Evolutionary conservation across 2,888 invertebrate species (phyloP).

Genomic region (Gastracanthus pulcherrimus): DNA sequence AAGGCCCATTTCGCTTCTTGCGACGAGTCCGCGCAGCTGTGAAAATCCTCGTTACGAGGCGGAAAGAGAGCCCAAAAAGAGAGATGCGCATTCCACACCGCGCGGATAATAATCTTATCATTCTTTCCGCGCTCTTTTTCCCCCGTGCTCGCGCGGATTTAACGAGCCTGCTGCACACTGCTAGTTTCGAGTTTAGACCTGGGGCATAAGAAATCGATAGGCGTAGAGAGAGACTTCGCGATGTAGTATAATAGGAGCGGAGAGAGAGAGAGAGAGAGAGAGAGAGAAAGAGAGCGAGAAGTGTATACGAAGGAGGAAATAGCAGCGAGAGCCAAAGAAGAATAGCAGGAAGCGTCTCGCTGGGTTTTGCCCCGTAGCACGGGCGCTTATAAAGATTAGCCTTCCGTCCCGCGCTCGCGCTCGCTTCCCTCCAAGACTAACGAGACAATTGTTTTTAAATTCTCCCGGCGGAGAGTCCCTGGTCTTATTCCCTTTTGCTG

Average conservation of each 20-base stretch:
- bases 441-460: slow-evolving; percentile 54
- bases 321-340: slow-evolving; percentile 21
- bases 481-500: too few species aligned
- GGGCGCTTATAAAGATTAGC: slow-evolving; percentile 45
- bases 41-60: slow-evolving; percentile 17
- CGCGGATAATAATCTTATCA: slow-evolving; percentile 42
- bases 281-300: slow-evolving; percentile 1
- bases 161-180: too few species aligned
- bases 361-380: background rate
- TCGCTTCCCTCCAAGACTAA: slow-evolving; percentile 16
- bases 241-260: too few species aligned
- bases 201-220: slow-evolving; percentile 42
- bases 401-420: slow-evolving; percentile 15
- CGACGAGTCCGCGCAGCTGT: background rate
- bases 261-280: slow-evolving; percentile 18
- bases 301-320: background rate
- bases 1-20: too few species aligned
- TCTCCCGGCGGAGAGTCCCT: too few species aligned
- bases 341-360: slow-evolving; percentile 49
- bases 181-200: too few species aligned
- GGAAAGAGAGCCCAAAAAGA: background rate
- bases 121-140: slow-evolving; percentile 3
- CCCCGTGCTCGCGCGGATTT: slow-evolving; percentile 2
- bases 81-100: background rate
- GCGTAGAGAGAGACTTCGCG: slow-evolving; percentile 32